Base-by-base conservation (phyloP, 2,888 invertebrate genomes). In the Drosophila cognata region DNA sequence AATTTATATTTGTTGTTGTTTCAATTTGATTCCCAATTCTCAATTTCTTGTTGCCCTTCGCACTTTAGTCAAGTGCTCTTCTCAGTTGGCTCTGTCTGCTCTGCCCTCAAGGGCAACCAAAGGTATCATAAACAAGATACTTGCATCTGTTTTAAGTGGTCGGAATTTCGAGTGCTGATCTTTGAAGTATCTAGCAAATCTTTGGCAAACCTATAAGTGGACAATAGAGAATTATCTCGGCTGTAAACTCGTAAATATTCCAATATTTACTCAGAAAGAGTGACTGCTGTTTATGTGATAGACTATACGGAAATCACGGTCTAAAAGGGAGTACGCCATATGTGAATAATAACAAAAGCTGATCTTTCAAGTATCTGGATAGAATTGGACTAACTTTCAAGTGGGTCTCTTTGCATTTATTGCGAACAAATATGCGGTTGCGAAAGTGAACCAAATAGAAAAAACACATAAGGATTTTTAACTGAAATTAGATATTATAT, bases 21-120 rank as follows among this genome's bases (percentile, higher is more conserved):
- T 0, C 31, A 28, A 16, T 31, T 28, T 16, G 36, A 16, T 35
- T 36, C 33, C 36, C 16, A 38, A 29, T 13, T 46, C 46, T 8
- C 59, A 46, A n/a, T 52, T 36, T 31, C 50, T 25, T 13, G 6
- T 38, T 35, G 41, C 29, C 66, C 35, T 52, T 71, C 74, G 51
- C 71, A 71, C 75, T 62, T 38, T 35, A 52, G 31, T 71, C 71
- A 71, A 75, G 76, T 71, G 75, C 55, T 21, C n/a, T 51, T 29
- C 57, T 28, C 43, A n/a, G 53, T 36, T 43, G 5, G n/a, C n/a
- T n/a, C 53, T 13, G 28, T 55, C 18, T 28, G 36, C 28, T 28
- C 36, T 28, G 5, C 16, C 48, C 59, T 67, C 55, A 74, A 74
- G 70, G 43, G 48, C 58, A 43, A 57, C 18, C 36, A 25, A 21